Base-by-base conservation (phyloP, 2,797 vertebrate species). In the Heterohyrax brucei region DNA sequence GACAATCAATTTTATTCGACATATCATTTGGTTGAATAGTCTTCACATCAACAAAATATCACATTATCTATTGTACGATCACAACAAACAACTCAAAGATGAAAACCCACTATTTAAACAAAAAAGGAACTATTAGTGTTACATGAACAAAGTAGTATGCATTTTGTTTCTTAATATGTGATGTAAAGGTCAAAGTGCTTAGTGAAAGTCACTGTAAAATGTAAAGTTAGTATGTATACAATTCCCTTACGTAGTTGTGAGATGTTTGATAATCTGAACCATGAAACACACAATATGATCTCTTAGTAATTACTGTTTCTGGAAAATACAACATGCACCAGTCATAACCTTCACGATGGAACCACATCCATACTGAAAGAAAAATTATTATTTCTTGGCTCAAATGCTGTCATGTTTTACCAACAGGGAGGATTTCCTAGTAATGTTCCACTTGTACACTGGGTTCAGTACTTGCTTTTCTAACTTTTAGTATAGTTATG, bases 1-100 rank as follows among this genome's bases (percentile, higher is more conserved):
- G 26, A 70, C 89, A 94, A 70, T 87, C 73, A 87, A 70, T 94
- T 89, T 94, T 87, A 62, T 24, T 5, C 56, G 91, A 59, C 13
- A 73, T 26, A 33, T 79, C 78, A 64, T 89, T 76, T 70, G 19
- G 21, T 56, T 94, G 87, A 93, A 21, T 62, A 80, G 89, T 92
- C 64, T 95, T 77, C 39, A 90, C 46, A 78, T 64, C 89, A 91
- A 85, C 30, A 70, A 66, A 70, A 72, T 13, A 80, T 72, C n/a
- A 33, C 6, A 94, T 4, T 22, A 70, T 92, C 82, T 59, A 94
- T 90, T 44, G 22, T 26, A 24, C 13, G 79, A 66, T 85, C 62
- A 87, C 33, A 87, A 53, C 7, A 61, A 80, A 93, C 53, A 50
- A 82, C 39, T 86, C 14, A 72, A 80, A n/a, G 19, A 50, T 48